These are phyloP conservation scores for Phrynosoma platyrhinos DNA, from an alignment of 2,113 vertebrate genomes.

Conservation along the genomic window DNA sequence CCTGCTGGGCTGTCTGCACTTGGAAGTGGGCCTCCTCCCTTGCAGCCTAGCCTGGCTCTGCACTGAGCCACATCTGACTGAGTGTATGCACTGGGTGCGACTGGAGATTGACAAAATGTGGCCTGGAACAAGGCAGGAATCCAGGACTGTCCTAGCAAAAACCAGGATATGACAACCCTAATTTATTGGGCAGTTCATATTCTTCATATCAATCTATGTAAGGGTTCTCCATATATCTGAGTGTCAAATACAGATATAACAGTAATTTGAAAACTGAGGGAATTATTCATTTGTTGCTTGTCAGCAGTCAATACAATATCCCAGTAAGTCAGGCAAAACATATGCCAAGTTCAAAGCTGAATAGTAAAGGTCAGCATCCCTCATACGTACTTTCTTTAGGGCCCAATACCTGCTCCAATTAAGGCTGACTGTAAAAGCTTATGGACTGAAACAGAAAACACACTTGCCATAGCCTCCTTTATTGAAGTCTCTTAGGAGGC, in stretches of 20 bases:
- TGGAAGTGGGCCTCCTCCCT: too few species aligned
- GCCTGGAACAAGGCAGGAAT: too few species aligned
- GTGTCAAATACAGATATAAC: slow-evolving; percentile 6
- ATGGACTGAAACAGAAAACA: slow-evolving; percentile 43
- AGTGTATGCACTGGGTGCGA: too few species aligned
- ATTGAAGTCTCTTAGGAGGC: slow-evolving; percentile 16
- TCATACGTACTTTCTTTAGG: slow-evolving; percentile 8
- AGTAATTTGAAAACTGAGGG: background rate
- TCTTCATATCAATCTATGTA: background rate
- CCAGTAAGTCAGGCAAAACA: background rate
- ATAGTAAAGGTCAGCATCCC: slow-evolving; percentile 13
- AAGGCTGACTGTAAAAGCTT: background rate
- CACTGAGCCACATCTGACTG: too few species aligned
- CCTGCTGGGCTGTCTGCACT: too few species aligned
- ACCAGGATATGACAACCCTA: too few species aligned
- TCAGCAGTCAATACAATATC: background rate
- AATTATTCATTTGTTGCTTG: background rate
- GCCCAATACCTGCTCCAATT: slow-evolving; percentile 15
- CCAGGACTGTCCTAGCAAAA: too few species aligned
- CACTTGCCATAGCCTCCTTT: slow-evolving; percentile 9
- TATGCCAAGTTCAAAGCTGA: slow-evolving; percentile 10
- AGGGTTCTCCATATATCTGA: background rate
- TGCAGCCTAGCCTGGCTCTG: too few species aligned
- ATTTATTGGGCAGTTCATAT: background rate
- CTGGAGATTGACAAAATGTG: too few species aligned